Base-by-base conservation (phyloP, 2,888 invertebrate genomes). In the Caenorhabditis plicata region DNA sequence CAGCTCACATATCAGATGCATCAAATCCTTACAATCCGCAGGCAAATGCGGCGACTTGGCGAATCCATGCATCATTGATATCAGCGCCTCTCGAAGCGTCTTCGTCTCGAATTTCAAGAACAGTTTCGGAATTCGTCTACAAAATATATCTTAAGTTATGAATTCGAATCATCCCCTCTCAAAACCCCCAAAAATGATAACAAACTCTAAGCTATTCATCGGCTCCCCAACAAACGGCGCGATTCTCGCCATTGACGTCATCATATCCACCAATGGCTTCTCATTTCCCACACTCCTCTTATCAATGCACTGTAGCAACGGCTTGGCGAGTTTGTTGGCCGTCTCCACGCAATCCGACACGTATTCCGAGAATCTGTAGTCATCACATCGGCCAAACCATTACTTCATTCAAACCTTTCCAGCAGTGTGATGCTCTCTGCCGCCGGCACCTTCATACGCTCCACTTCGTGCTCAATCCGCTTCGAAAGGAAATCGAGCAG, bases 1-100 rank as follows among this genome's bases (percentile, higher is more conserved):
- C 72, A 94, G 85, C 81, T 89, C 71, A 7, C 73, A 65, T 7
- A 57, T 20, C 20, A 47, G 20, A 26, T 47, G 56, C 11, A 62
- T 44, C 27, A 52, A 23, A 5, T 51, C 25, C n/a, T n/a, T n/a
- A n/a, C n/a, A n/a, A n/a, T n/a, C n/a, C 43, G 54, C 51, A 26
- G 55, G 56, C 36, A 51, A 25, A 26, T 40, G 23, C 15, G 53
- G 52, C 11, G 62, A 58, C 23, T 50, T 29, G 17, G 44, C 56
- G 33, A 69, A 40, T 53, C 61, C 63, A 33, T 52, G 40, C 19
- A 60, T 39, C 36, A 76, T 56, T 13, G 36, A 40, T n/a, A 67
- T 49, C 23, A 78, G 47, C 1, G 71, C 64, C 35, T 63, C 71
- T 31, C 78, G 56, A n/a, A 60, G 26, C 9, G 44, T 46, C 27